Conservation (phyloP, 2,888 invertebrate species). For the Drosophila flavopinicola region DNA sequence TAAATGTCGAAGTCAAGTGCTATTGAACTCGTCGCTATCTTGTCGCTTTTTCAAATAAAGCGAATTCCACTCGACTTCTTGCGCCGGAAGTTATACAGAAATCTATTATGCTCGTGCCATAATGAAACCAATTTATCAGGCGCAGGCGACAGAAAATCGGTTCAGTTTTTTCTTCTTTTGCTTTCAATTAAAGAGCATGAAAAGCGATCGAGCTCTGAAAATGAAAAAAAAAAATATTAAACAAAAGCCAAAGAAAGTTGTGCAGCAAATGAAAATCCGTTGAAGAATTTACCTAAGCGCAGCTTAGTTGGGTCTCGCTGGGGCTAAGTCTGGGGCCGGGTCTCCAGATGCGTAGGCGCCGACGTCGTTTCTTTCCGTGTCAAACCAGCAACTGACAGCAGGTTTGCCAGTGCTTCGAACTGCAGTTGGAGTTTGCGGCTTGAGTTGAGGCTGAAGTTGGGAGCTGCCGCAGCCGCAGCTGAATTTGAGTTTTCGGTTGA, state of each 20-base stretch:
- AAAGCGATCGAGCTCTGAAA: constrained; percentile 21
- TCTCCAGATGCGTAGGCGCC: constrained; percentile 72
- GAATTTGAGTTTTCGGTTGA: constrained; percentile 71
- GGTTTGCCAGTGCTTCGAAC: constrained; percentile 66
- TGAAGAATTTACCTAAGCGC: constrained; percentile 78
- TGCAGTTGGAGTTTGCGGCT: constrained; percentile 16
- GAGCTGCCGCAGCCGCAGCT: constrained; percentile 30
- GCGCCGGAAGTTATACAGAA: constrained; percentile 67
- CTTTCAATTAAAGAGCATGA: constrained; percentile 63
- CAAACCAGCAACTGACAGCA: constrained; percentile 80
- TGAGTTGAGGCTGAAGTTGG: constrained; percentile 36
- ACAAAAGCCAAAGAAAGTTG: constrained; percentile 71
- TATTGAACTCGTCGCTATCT: constrained; percentile 50
- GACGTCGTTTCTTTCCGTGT: constrained; percentile 74
- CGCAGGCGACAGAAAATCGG: constrained; percentile 56
- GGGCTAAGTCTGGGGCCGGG: constrained; percentile 38
- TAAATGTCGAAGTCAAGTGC: constrained; percentile 69
- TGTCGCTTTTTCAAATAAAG: constrained; percentile 55
- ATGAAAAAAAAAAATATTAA: constrained; percentile 46
- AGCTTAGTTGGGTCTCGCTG: constrained; percentile 56
- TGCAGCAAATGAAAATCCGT: constrained; percentile 73
- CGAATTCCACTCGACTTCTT: constrained; percentile 34
- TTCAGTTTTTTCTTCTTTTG: constrained; percentile 40
- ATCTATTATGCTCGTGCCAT: constrained; percentile 65
- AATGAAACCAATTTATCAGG: constrained; percentile 73